Percentiles rank a stretch among this genome's conserved stretches.
phyloP scores from a whole-genome alignment of 2,888 invertebrate genomes.

The Chalcosyrphus nemorum region DNA sequence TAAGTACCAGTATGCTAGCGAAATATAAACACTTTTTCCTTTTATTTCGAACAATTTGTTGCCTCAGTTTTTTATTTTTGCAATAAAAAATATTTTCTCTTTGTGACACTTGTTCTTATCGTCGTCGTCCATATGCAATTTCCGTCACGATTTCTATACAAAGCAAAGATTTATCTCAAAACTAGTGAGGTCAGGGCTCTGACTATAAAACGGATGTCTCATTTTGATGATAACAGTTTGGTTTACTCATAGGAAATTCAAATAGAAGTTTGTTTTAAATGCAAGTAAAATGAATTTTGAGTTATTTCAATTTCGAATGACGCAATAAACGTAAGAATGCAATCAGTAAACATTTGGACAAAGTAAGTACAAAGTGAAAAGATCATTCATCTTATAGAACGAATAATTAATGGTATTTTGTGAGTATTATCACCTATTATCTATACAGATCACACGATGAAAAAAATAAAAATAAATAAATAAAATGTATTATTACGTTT shows the following conservation, averaged over 20 bases:
- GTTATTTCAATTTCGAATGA: neutral
- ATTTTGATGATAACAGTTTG: slow-evolving; percentile 6
- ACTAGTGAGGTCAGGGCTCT: neutral
- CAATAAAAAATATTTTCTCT: too few species aligned
- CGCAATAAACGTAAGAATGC: neutral
- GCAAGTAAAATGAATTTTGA: neutral
- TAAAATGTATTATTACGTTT: too few species aligned
- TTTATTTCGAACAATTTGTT: neutral
- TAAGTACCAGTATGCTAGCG: neutral
- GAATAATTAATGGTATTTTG: too few species aligned
- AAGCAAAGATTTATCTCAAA: neutral
- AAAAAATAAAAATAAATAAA: too few species aligned
- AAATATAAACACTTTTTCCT: too few species aligned
- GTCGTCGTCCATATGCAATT: neutral
- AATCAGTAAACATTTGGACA: neutral
- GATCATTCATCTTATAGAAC: neutral
- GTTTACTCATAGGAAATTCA: neutral
- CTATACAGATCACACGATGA: too few species aligned
- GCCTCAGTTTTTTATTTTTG: neutral
- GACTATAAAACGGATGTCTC: slow-evolving; percentile 7
- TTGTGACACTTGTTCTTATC: neutral
- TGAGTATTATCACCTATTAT: too few species aligned
- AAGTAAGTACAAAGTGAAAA: neutral
- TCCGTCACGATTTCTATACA: slow-evolving; percentile 3
- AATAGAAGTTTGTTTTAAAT: neutral